Percentiles rank a stretch among this genome's conserved stretches.
phyloP scores from a whole-genome alignment of 2,888 invertebrate species.

The Luperina testacea region DNA sequence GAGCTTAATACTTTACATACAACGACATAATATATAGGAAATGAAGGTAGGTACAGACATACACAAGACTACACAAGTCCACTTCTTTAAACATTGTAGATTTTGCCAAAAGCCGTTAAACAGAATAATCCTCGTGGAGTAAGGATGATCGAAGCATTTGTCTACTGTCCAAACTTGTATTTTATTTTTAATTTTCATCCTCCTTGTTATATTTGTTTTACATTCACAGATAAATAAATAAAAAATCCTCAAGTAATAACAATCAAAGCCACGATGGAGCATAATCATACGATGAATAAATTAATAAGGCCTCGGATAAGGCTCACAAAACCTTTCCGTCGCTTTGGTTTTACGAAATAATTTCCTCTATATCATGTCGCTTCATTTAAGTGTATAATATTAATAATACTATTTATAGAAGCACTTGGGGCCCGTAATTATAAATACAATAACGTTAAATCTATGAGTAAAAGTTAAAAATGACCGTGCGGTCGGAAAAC shows the following conservation, averaged over 20 bases:
- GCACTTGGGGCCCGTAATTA: constrained; percentile 74
- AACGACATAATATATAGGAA: constrained; percentile 46
- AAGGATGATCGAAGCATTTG: neutral
- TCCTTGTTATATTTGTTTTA: neutral
- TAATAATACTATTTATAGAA: constrained; percentile 69
- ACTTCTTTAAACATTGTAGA: neutral
- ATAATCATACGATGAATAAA: neutral
- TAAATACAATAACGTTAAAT: constrained; percentile 64
- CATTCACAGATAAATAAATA: neutral
- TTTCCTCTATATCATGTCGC: constrained; percentile 43
- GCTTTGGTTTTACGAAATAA: neutral
- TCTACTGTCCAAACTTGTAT: neutral
- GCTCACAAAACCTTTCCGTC: neutral
- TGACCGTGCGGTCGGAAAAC: constrained; percentile 78
- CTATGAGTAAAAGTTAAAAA: constrained; percentile 70
- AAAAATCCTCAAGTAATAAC: neutral
- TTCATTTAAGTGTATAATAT: constrained; percentile 55
- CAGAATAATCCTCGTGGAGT: neutral
- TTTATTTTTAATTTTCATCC: neutral
- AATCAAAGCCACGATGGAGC: neutral
- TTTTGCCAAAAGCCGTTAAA: neutral
- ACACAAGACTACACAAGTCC: no score
- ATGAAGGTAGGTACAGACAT: neutral
- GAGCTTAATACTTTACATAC: constrained; percentile 44
- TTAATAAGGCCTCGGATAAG: neutral